Base-by-base conservation (phyloP, 2,888 invertebrate species). In the Drosophila merina region DNA sequence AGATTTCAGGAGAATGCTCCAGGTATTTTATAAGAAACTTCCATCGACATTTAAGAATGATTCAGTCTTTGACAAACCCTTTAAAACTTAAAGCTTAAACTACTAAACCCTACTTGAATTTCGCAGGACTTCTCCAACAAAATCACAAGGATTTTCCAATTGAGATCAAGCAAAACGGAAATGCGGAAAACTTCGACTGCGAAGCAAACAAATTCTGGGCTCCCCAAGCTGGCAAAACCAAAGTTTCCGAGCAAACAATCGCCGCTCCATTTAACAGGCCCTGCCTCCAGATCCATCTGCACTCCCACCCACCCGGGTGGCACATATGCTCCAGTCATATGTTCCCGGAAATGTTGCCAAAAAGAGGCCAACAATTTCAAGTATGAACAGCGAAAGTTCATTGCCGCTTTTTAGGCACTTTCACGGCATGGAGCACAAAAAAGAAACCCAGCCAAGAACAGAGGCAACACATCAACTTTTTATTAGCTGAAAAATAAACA, bases 401-500 rank as follows among this genome's bases (percentile, higher is more conserved):
- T 66, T 67, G 76, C 60, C 77, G 66, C 67, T 59, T 68, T 66
- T 74, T 72, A 71, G 54, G 30, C 52, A 74, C 69, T 69, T 68
- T 76, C 66, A 67, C 48, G 52, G 38, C 49, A 44, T 26, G 26
- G 44, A 40, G 42, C 25, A 28, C 9, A 12, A 6, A n/a, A 12
- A 57, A 57, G 64, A 57, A 36, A 52, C 49, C 59, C 60, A 60
- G 60, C 60, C 60, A 48, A 42, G 62, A 60, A 60, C 69, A 73
- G 45, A 48, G 49, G 72, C 75, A 71, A 52, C 72, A 74, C 84
- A 75, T 84, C 85, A 87, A 85, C 74, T 77, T 87, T 83, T 85
- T 84, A 87, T 86, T 77, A 81, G 79, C 87, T 71, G 68, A 44
- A 74, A 80, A 86, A 81, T 68, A 78, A 75, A 78, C 85, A 76